Percentiles rank a stretch among this genome's conserved stretches.
phyloP scores from a whole-genome alignment of 2,888 invertebrate genomes.

The Eumacrocentrus americanus region DNA sequence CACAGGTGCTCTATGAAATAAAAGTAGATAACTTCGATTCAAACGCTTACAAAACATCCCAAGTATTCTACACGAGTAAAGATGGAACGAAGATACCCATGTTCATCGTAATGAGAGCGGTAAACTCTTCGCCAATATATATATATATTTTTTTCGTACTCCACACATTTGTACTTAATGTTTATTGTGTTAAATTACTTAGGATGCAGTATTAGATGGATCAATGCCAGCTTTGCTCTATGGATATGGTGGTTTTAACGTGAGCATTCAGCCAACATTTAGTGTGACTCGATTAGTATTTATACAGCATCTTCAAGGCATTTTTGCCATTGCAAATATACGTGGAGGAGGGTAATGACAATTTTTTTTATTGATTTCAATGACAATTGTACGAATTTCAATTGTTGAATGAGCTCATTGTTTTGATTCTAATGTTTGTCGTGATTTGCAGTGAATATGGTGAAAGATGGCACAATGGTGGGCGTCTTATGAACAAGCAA shows the following conservation, averaged over 20 bases:
- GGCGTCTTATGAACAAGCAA: conserved; percentile 90
- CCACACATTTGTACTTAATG: neutral
- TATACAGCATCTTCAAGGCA: conserved; percentile 86
- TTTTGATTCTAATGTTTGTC: no score
- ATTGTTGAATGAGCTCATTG: neutral
- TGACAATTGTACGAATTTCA: neutral
- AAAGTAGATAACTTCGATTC: conserved; percentile 82
- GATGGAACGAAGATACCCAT: conserved; percentile 95
- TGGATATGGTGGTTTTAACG: conserved; percentile 97
- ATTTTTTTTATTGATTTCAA: conserved; percentile 10
- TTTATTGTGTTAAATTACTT: conserved; percentile 38
- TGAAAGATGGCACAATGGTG: conserved; percentile 95
- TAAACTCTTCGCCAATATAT: conserved; percentile 55
- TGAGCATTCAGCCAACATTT: conserved; percentile 89
- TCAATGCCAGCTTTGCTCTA: conserved; percentile 86
- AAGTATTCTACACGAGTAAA: conserved; percentile 91
- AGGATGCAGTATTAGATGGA: conserved; percentile 72
- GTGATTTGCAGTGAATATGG: conserved; percentile 88
- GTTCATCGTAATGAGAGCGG: conserved; percentile 88
- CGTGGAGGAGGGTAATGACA: conserved; percentile 88
- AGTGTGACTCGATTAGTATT: conserved; percentile 86
- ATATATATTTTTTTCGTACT: neutral
- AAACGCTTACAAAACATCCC: conserved; percentile 79
- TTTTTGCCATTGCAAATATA: conserved; percentile 91
- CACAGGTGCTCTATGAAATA: conserved; percentile 83